These are phyloP conservation scores for Crotalus helleri DNA, from an alignment of 2,113 vertebrate species.

Conservation along the genomic window DNA sequence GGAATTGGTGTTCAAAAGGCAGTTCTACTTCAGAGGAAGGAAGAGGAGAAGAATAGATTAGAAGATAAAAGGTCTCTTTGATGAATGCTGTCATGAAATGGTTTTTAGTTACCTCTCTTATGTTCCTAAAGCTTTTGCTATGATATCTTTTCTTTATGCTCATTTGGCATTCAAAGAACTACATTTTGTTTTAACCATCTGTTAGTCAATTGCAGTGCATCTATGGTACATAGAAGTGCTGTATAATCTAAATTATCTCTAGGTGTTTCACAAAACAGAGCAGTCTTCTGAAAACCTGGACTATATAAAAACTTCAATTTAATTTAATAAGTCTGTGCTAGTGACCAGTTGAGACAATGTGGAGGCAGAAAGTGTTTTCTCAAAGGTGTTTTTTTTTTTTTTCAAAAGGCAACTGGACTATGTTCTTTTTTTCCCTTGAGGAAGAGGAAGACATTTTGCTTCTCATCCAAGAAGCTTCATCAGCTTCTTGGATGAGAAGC, in stretches of 20 bases:
- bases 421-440: too few relatives aligned
- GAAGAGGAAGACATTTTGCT: too few relatives aligned
- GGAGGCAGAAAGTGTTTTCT: background rate
- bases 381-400: background rate
- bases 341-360: background rate
- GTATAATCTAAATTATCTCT: conserved; percentile 2
- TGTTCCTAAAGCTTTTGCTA: background rate
- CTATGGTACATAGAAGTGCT: background rate
- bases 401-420: too few relatives aligned
- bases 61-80: background rate
- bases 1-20: background rate
- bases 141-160: background rate
- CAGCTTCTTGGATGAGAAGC: too few relatives aligned
- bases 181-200: background rate
- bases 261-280: background rate
- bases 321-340: background rate
- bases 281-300: conserved; percentile 6
- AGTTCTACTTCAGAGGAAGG: background rate
- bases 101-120: background rate
- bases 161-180: background rate
- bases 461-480: too few relatives aligned
- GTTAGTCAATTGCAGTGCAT: background rate
- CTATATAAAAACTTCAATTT: background rate
- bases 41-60: background rate
- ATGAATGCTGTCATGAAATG: background rate